A percentile compares a stretch with the other conserved stretches of the same genome.
These are phyloP conservation scores for Ferdinandea cuprea DNA, from an alignment of 2,888 invertebrate species.

Conservation along the genomic window DNA sequence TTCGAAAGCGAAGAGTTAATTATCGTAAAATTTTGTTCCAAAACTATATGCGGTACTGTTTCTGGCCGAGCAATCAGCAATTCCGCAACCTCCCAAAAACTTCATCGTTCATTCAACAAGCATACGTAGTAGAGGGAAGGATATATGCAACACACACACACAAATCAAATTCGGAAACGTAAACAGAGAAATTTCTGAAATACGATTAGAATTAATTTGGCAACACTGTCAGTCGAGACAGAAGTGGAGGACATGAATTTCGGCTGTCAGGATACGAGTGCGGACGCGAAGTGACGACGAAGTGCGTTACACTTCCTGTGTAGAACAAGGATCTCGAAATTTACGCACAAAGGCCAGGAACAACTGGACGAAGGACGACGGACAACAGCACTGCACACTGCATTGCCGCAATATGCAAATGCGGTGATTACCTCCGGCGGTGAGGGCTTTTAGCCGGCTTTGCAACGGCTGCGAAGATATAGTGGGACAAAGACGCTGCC, in stretches of 20 bases:
- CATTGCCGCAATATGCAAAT: conserved; percentile 72
- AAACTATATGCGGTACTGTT: conserved; percentile 63
- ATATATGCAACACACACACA: background rate
- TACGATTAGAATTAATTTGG: conserved; percentile 72
- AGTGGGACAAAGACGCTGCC: conserved; percentile 27
- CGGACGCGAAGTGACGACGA: conserved; percentile 20
- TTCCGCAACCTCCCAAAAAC: conserved; percentile 38
- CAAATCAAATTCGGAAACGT: conserved; percentile 30
- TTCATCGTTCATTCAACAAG: conserved; percentile 59
- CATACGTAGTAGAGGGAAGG: background rate
- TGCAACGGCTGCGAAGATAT: conserved; percentile 35
- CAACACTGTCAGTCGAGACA: conserved; percentile 45
- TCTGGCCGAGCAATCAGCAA: conserved; percentile 56
- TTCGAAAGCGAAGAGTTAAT: conserved; percentile 70
- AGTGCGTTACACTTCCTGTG: conserved; percentile 57
- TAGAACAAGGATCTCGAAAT: conserved; percentile 49
- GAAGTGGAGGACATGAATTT: conserved; percentile 27
- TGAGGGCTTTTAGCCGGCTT: conserved; percentile 42
- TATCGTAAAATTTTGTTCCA: conserved; percentile 71
- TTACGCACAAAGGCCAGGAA: conserved; percentile 48
- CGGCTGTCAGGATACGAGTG: conserved; percentile 18
- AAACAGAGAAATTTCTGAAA: conserved; percentile 66
- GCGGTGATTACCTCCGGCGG: conserved; percentile 52
- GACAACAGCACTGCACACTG: background rate
- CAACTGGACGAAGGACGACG: conserved; percentile 29